Evolutionary conservation across 2,888 invertebrate species (phyloP).

Genomic region (Drosophila longiperda): DNA sequence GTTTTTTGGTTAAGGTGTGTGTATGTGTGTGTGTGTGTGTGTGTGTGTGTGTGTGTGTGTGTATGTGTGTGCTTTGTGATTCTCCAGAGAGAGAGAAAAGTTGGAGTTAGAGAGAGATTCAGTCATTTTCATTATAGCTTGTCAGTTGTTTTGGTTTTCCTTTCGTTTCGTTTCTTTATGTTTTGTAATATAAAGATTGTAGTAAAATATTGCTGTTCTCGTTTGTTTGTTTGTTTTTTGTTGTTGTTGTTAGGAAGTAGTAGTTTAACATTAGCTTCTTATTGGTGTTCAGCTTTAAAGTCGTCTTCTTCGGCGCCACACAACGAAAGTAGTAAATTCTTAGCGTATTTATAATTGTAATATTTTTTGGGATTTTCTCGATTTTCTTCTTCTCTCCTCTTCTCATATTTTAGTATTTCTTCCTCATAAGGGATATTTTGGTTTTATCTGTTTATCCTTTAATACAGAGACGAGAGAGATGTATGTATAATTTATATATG

Average conservation of each 20-base stretch:
- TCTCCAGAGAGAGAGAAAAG: constrained; percentile 33
- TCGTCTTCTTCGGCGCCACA: constrained; percentile 72
- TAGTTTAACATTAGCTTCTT: constrained; percentile 52
- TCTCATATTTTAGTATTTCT: constrained; percentile 19
- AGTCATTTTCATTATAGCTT: constrained; percentile 63
- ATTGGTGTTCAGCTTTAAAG: constrained; percentile 60
- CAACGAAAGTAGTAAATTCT: constrained; percentile 67
- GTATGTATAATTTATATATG: constrained; percentile 37
- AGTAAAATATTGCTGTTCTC: constrained; percentile 74
- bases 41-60: background rate
- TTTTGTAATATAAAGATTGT: constrained; percentile 60
- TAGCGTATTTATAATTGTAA: constrained; percentile 33
- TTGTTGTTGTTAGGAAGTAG: constrained; percentile 44
- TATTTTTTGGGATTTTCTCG: constrained; percentile 13
- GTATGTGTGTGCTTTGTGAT: constrained; percentile 2
- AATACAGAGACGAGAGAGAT: constrained; percentile 53
- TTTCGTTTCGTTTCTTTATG: constrained; percentile 47
- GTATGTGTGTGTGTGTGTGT: constrained; percentile 14
- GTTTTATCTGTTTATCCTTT: constrained; percentile 30
- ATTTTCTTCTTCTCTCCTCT: constrained; percentile 24
- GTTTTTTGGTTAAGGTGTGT: constrained; percentile 4
- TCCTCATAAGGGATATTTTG: constrained; percentile 15
- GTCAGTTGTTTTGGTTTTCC: constrained; percentile 43
- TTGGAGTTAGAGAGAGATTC: constrained; percentile 48
- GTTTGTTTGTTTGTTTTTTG: constrained; percentile 12